Conservation (phyloP, 2,888 invertebrate genomes). For the Fragum fragum region DNA sequence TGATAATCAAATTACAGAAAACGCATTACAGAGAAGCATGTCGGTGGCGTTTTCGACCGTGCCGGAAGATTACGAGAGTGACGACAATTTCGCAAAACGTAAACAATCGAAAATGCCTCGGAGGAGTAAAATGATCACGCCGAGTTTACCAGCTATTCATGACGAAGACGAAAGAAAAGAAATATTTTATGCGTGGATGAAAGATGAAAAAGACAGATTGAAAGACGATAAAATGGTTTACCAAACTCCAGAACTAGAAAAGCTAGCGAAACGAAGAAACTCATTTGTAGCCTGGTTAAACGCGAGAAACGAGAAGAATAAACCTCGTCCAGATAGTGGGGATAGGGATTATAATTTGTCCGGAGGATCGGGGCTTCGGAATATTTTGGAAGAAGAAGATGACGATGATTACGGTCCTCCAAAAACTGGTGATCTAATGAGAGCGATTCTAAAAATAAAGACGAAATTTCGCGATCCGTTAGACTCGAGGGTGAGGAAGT, state of each 20-base stretch:
- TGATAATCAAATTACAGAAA: conserved; percentile 13
- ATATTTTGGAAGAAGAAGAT: conserved; percentile 49
- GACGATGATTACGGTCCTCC: conserved; percentile 32
- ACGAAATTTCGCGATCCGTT: conserved; percentile 58
- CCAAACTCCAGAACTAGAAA: conserved; percentile 7
- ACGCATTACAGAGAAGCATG: conserved; percentile 24
- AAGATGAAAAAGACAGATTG: conserved; percentile 54
- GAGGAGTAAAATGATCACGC: conserved; percentile 41
- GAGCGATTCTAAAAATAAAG: conserved; percentile 59
- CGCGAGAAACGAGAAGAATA: conserved; percentile 22
- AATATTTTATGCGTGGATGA: conserved; percentile 68
- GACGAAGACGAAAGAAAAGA: conserved; percentile 62
- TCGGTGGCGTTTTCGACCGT: conserved; percentile 51
- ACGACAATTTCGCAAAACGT: conserved; percentile 32
- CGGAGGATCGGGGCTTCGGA: conserved; percentile 20
- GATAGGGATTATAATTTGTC: conserved; percentile 18
- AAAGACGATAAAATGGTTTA: conserved; percentile 39
- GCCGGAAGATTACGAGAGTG: conserved; percentile 34
- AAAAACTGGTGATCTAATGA: conserved; percentile 60
- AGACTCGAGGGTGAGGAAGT: conserved; percentile 57
- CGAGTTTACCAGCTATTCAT: conserved; percentile 49
- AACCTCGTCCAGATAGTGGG: conserved; percentile 2
- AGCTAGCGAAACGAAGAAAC: conserved; percentile 47
- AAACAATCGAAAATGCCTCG: conserved; percentile 49
- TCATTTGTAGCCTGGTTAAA: conserved; percentile 53